These are phyloP conservation scores for Acipenser transmontanus DNA, from an alignment of 2,797 vertebrate genomes.

Conservation along the genomic window DNA sequence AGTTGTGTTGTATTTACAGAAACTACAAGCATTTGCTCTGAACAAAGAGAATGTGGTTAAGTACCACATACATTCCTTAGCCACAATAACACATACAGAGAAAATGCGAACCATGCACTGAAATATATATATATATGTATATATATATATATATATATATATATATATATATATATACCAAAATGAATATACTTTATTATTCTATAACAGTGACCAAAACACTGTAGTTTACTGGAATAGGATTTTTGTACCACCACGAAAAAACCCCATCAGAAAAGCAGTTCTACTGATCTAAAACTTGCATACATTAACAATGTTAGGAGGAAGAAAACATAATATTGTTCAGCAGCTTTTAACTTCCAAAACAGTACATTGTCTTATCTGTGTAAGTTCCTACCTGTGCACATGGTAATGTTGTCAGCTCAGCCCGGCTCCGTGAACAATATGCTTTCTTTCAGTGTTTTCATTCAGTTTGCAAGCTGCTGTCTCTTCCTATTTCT, in stretches of 20 bases:
- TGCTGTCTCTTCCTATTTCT: too few relatives aligned
- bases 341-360: too few relatives aligned
- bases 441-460: slow-evolving; percentile 53
- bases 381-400: slow-evolving; percentile 45
- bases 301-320: not conserved
- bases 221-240: too few relatives aligned
- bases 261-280: not conserved
- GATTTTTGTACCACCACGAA: not conserved
- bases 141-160: slow-evolving; percentile 3
- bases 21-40: slow-evolving; percentile 36
- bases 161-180: too few relatives aligned
- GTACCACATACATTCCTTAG: slow-evolving; percentile 46
- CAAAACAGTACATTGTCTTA: not conserved
- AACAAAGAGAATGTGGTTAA: slow-evolving; percentile 63
- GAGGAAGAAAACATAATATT: not conserved
- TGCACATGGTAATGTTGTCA: slow-evolving; percentile 51
- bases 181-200: not conserved
- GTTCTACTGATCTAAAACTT: not conserved
- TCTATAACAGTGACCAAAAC: too few relatives aligned
- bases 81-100: slow-evolving; percentile 7
- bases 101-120: not conserved
- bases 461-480: slow-evolving; percentile 24
- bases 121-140: not conserved
- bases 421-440: slow-evolving; percentile 40
- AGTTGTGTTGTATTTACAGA: slow-evolving; percentile 32